phyloP scores from a whole-genome alignment of 1,140 invertebrate species.

The Drosophila quadrilineata region DNA sequence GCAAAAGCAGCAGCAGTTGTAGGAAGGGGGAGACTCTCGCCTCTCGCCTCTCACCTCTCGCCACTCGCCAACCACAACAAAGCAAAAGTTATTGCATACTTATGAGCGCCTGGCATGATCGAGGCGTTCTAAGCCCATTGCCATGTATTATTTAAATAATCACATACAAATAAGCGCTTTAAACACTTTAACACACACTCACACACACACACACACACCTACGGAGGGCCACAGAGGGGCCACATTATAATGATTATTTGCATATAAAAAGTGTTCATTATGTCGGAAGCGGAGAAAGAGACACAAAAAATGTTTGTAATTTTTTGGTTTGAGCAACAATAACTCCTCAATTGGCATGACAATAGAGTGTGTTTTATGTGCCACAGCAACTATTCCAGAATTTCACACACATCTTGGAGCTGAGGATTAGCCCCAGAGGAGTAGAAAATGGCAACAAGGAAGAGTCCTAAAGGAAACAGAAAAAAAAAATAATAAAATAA shows the following conservation, averaged over 20 bases:
- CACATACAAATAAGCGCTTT: slow-evolving; percentile 65
- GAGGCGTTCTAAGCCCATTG: slow-evolving; percentile 13
- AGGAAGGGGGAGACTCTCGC: not conserved
- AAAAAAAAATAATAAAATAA: too few species aligned
- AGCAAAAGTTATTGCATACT: slow-evolving; percentile 74
- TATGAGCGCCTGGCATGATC: slow-evolving; percentile 53
- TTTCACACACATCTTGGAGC: too few species aligned
- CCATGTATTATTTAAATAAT: slow-evolving; percentile 78
- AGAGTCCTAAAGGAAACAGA: too few species aligned
- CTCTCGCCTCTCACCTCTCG: too few species aligned
- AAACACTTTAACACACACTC: slow-evolving; percentile 50
- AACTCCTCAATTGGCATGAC: too few species aligned
- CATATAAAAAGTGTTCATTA: slow-evolving; percentile 73
- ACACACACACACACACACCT: slow-evolving; percentile 6
- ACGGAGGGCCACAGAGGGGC: not conserved
- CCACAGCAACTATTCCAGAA: too few species aligned
- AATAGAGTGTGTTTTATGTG: too few species aligned
- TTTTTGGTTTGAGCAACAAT: not conserved
- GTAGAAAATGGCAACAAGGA: not conserved
- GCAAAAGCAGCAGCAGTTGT: too few species aligned
- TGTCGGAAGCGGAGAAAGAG: slow-evolving; percentile 49
- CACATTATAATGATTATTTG: slow-evolving; percentile 58
- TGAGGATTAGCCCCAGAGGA: too few species aligned
- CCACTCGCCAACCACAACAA: slow-evolving; percentile 31
- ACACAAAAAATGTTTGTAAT: slow-evolving; percentile 38